Evolutionary conservation across 2,888 invertebrate genomes (phyloP).

Genomic region (Mesochorus sp.): DNA sequence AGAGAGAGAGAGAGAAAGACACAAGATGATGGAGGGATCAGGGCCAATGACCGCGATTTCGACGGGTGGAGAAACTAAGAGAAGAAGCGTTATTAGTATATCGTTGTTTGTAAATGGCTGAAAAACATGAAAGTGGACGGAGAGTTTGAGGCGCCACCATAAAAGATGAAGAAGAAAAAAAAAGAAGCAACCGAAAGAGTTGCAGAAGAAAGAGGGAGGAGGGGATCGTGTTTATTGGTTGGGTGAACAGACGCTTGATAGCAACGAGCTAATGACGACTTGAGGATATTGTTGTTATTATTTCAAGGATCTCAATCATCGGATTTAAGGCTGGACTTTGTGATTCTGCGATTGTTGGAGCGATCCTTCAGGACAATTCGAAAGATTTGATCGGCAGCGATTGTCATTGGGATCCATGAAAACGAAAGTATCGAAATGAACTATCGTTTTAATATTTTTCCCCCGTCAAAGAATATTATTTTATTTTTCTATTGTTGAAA

Average conservation of each 20-base stretch:
- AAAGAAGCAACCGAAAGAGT: conserved; percentile 18
- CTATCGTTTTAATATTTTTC: too few species aligned
- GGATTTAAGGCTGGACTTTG: too few species aligned
- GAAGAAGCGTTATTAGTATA: neutral
- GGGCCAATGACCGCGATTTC: conserved; percentile 37
- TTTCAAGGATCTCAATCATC: too few species aligned
- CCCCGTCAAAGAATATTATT: too few species aligned
- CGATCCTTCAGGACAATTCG: too few species aligned
- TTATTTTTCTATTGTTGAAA: too few species aligned
- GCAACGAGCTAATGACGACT: neutral
- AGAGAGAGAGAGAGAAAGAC: neutral
- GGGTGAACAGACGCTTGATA: neutral
- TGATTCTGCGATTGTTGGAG: too few species aligned
- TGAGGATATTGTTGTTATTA: too few species aligned
- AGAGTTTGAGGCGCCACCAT: conserved; percentile 6
- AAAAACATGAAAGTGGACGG: neutral
- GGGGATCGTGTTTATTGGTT: neutral
- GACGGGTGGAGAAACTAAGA: neutral
- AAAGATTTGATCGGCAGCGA: too few species aligned
- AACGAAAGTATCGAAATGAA: too few species aligned
- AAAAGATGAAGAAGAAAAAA: conserved; percentile 32
- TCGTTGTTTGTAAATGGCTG: neutral
- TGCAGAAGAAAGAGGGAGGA: neutral
- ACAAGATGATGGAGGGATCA: too few species aligned
- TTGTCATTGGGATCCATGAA: too few species aligned